Evolutionary conservation across 2,113 vertebrate species (phyloP).

Genomic region (Mormyrus lacerda): DNA sequence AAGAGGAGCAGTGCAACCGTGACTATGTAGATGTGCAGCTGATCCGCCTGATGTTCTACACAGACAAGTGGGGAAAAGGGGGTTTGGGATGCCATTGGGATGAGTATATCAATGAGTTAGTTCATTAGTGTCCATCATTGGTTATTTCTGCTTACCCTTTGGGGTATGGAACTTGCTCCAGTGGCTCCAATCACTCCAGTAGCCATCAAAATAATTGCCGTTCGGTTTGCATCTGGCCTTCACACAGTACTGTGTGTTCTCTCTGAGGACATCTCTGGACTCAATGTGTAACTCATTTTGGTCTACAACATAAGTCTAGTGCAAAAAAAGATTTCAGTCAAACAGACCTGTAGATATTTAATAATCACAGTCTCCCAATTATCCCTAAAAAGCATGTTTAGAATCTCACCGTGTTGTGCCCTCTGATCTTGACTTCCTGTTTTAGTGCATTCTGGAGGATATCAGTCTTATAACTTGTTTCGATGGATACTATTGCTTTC

Average conservation of each 20-base stretch:
- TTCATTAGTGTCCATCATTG: background rate
- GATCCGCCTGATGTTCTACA: background rate
- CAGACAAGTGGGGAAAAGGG: background rate
- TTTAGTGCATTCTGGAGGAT: conserved; percentile 30
- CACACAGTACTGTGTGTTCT: conserved; percentile 28
- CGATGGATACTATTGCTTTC: conserved; percentile 23
- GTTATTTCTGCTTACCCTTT: conserved; percentile 28
- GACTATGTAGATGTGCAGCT: background rate
- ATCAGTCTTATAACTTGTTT: conserved; percentile 33
- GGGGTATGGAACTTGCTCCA: conserved; percentile 29
- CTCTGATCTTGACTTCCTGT: conserved; percentile 42
- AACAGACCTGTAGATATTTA: background rate
- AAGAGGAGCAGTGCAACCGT: background rate
- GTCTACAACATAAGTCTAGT: conserved; percentile 15
- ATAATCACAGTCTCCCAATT: background rate
- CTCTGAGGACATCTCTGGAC: conserved; percentile 22
- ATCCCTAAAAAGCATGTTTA: background rate
- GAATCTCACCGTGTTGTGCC: conserved; percentile 9
- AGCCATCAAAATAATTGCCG: background rate
- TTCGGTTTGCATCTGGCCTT: conserved; percentile 38
- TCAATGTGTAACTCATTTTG: conserved; percentile 28
- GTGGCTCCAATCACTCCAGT: conserved; percentile 56
- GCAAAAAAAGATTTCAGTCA: background rate
- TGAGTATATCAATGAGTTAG: background rate
- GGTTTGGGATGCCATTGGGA: background rate